Evolutionary conservation across 2,888 invertebrate genomes (phyloP), one percentile per base, ranked within the genome.

Genomic region (Latrodectus elegans): DNA sequence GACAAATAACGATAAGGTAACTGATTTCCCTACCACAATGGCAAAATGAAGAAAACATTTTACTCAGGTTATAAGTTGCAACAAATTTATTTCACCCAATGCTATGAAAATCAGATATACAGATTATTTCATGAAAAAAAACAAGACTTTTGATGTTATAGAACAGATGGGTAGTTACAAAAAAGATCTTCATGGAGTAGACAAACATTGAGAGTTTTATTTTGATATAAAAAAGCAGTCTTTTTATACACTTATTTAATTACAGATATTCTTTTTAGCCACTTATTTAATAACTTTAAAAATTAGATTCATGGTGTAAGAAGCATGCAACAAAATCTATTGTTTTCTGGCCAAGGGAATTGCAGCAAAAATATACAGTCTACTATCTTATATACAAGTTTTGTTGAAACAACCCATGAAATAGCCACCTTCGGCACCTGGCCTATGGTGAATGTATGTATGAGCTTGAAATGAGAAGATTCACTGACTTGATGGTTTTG

Each of bases 311-410:
- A 60, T 60, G 60, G 14, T 6, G 65, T 68, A 70, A 81, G 53
- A 87, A 81, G 86, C 86, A 87, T 77, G 81, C 81, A 87, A 87
- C 72, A 80, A 80, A 87, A 82, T 65, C 51, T 60, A 71, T 22
- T 74, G 65, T 49, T 72, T 53, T 65, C 70, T 71, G 64, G 49
- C 70, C 60, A 17, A 15, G 49, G 17, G 51, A 67, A 70, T 76
- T 87, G 86, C 86, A 87, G 86, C 81, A 87, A 87, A 87, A 87
- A 87, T 87, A 87, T 87, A 87, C 86, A 87, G 81, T 80, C 86
- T 87, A 87, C 86, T 87, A 77, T 87, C 81, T 81, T 87, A 87
- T 87, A 17, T 87, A 87, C 86, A 87, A 81, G 86, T 87, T 80
- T 77, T 22, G 72, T 65, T 49, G 65, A 60, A 64, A 60, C 76